These are phyloP conservation scores for Pogonocherus hispidulus DNA, from an alignment of 2,888 invertebrate genomes.

Conservation along the genomic window DNA sequence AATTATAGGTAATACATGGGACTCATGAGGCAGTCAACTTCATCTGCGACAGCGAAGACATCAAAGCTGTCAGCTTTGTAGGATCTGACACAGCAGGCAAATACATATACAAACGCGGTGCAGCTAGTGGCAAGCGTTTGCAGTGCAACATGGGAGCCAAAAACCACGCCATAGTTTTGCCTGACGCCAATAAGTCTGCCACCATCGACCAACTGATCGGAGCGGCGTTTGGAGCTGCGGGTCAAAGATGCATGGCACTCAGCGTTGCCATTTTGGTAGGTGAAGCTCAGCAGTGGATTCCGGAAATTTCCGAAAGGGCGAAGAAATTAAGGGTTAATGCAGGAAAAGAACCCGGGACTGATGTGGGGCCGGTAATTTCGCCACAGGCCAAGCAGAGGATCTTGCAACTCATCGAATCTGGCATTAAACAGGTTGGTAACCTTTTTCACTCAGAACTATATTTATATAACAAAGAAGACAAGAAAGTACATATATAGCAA, in stretches of 20 bases:
- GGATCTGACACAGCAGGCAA: constrained; percentile 97
- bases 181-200: constrained; percentile 97
- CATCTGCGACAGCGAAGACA: constrained; percentile 96
- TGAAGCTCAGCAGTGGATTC: constrained; percentile 93
- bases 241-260: constrained; percentile 99
- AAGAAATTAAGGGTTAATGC: constrained; percentile 89
- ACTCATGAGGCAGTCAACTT: constrained; percentile 96
- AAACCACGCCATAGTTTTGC: constrained; percentile 97
- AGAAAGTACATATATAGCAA: not conserved
- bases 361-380: constrained; percentile 95
- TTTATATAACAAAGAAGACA: no score
- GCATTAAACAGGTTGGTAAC: constrained; percentile 69
- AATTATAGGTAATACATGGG: constrained; percentile 86
- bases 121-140: constrained; percentile 89
- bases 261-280: constrained; percentile 94
- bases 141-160: constrained; percentile 99
- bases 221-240: constrained; percentile 99
- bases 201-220: constrained; percentile 88
- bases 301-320: constrained; percentile 88
- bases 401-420: constrained; percentile 83
- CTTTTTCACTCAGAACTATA: no score
- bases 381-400: constrained; percentile 91
- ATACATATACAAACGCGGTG: constrained; percentile 94
- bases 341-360: constrained; percentile 84
- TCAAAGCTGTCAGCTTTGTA: constrained; percentile 97